Percentiles rank a stretch among this genome's conserved stretches.
Conservation (phyloP, 2,888 invertebrate species). For the Cyaniris semiargus region DNA sequence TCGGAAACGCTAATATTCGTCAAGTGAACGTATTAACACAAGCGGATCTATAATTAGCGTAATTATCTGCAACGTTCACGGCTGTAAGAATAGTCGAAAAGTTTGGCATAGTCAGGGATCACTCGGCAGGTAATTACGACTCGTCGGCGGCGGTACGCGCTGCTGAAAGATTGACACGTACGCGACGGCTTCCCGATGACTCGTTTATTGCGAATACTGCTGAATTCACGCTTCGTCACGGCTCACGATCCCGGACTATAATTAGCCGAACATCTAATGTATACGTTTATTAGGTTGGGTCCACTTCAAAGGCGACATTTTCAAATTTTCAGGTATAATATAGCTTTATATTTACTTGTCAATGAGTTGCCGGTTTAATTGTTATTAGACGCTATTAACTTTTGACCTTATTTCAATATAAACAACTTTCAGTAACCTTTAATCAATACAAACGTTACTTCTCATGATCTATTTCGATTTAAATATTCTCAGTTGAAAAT, state of each 20-base stretch:
- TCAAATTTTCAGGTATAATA: background rate
- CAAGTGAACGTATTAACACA: constrained; percentile 15
- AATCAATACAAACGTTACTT: background rate
- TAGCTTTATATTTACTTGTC: background rate
- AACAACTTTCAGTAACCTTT: background rate
- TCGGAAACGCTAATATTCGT: constrained; percentile 13
- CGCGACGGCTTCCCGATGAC: constrained; percentile 56
- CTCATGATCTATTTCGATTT: background rate
- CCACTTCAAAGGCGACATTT: background rate
- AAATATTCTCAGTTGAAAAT: background rate
- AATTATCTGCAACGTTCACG: constrained; percentile 42
- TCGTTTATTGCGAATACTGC: constrained; percentile 65
- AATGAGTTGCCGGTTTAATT: background rate
- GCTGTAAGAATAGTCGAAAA: constrained; percentile 43
- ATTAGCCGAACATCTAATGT: background rate
- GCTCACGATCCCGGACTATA: background rate
- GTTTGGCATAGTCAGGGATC: constrained; percentile 48
- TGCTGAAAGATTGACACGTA: constrained; percentile 69
- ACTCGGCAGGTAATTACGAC: constrained; percentile 65
- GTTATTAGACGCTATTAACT: background rate
- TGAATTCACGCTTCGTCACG: constrained; percentile 48
- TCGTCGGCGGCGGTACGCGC: constrained; percentile 50
- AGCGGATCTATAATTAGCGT: constrained; percentile 7
- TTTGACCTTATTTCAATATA: background rate
- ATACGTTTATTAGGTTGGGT: background rate